Evolutionary conservation across 1,140 invertebrate genomes (phyloP), one percentile per base, ranked within the genome.

Genomic region (Diorhabda sublineata): DNA sequence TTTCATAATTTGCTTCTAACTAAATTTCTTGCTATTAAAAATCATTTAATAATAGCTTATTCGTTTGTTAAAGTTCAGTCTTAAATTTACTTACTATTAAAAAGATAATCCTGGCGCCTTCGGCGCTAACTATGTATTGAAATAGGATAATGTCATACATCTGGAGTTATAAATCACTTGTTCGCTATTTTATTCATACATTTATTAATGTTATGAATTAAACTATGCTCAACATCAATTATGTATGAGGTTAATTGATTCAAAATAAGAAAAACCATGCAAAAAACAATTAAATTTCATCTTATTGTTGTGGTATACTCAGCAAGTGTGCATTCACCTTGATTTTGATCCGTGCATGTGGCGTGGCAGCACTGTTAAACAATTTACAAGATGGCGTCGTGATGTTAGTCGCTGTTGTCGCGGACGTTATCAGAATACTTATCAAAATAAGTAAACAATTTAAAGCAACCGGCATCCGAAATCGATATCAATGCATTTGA

Each of bases 301-400:
- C 6, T 52, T 52, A 52, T 52, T 52, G 47, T 52, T 52, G 47
- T 52, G 47, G 47, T 52, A 52, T n/a, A 52, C 3, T 26, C 6
- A 52, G 47, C 47, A 52, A 52, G 47, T 52, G 47, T 52, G 47
- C 47, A 52, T 52, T 52, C 47, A 52, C 47, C 47, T 52, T 52
- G 47, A 52, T 52, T 52, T 52, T n/a, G 47, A n/a, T 52, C 4
- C 47, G 47, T 3, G 3, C 47, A 52, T 52, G 47, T 52, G 47
- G 47, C 47, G 47, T 52, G 47, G 47, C 47, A 52, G 47, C 47
- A 52, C 47, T 52, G 47, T 52, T 52, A 52, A 52, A 52, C 47
- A 61, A 67, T 67, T 61, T 61, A 67, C 68, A 72, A 72, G 66
- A 72, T 72, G 71, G 71, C 71, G 67, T 67, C 64, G 61, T 62